Percentiles rank a stretch among this genome's conserved stretches.
Conservation (phyloP, 2,797 vertebrate species). For the Sternarchorhynchus goeldii region DNA sequence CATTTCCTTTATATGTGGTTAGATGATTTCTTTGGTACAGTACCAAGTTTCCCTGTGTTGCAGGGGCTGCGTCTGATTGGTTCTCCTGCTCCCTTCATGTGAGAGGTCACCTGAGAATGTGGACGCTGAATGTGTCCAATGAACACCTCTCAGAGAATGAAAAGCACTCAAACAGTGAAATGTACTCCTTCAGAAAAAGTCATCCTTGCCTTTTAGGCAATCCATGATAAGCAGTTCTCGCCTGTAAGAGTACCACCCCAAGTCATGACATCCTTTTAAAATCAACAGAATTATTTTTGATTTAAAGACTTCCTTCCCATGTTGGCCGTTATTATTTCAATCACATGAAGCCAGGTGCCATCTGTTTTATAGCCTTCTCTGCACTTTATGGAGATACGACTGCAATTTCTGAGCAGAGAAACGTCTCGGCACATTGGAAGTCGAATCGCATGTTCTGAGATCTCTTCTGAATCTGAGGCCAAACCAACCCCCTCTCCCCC, state of each 20-base stretch:
- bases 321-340: conserved; percentile 37
- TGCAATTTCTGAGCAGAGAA: conserved; percentile 40
- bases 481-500: conserved; percentile 3
- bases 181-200: not conserved
- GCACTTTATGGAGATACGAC: conserved; percentile 42
- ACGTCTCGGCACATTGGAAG: conserved; percentile 39
- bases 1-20: not conserved
- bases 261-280: conserved; percentile 28
- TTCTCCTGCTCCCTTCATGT: not conserved
- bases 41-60: not conserved
- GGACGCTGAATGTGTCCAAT: not conserved
- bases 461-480: conserved; percentile 28
- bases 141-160: conserved; percentile 8
- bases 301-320: conserved; percentile 37
- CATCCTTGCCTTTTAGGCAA: not conserved
- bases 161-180: not conserved
- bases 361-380: conserved; percentile 51
- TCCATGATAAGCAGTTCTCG: not conserved
- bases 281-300: conserved; percentile 38
- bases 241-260: not conserved
- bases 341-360: conserved; percentile 52
- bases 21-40: conserved; percentile 2
- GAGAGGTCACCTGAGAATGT: not conserved
- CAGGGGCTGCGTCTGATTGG: not conserved
- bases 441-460: conserved; percentile 41